Evolutionary conservation across 2,113 vertebrate genomes (phyloP), one percentile per base, ranked within the genome.

Genomic region (Phoxinus phoxinus): DNA sequence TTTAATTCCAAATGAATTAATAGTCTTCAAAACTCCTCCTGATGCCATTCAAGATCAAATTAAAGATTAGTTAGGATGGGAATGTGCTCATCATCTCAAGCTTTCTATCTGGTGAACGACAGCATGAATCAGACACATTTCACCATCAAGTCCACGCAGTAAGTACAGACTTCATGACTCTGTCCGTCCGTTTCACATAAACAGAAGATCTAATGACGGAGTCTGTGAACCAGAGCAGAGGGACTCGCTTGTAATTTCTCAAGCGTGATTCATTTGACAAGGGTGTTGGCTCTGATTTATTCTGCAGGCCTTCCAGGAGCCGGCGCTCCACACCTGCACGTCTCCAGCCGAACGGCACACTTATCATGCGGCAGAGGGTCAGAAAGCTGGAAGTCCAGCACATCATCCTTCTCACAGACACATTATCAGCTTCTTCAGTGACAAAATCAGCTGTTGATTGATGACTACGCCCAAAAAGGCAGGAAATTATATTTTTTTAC

Each of bases 221-320:
- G 76, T 11, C 35, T 1, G 3, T 9, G 76, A 59, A 59, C 53
- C 51, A 59, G 53, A 59, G 76, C 48, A 13, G 75, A 2, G 73
- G 19, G 27, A 25, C 76, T 3, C 23, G 35, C 35, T 4, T 63
- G 78, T 81, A 2, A 65, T 65, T 19, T 46, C 67, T 84, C 71
- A 41, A 41, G 69, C 13, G 6, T 25, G 78, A 69, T 72, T 76
- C 46, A 58, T 27, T 23, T 58, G 76, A 87, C 58, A 85, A 53
- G 63, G 46, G 69, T 35, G 30, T 56, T 35, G 75, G 19, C 9
- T 76, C 65, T 65, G 81, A 81, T 84, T 88, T 80, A 86, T 88
- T 63, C 46, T 9, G 11, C 41, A 80, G 63, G 63, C 59, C 63
- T n/a, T 84, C 61, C 46, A 9, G 53, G 53, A 74, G 41, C 61